Conservation (phyloP, 1,140 invertebrate species). For the Anagrus nilaparvatae region DNA sequence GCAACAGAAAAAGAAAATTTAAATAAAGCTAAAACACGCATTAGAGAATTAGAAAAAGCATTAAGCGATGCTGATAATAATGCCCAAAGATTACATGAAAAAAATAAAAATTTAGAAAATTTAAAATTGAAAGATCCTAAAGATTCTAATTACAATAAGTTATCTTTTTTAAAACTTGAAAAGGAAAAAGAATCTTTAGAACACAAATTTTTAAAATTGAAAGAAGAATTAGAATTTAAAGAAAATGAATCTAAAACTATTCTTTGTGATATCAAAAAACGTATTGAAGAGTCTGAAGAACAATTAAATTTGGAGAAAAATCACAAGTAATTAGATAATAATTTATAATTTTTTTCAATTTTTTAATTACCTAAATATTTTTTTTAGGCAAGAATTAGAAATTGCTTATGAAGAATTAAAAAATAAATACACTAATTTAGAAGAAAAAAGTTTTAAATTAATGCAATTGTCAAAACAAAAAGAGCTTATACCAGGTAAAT, state of each 20-base stretch:
- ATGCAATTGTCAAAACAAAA: not conserved
- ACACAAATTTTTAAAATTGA: conserved; percentile 20
- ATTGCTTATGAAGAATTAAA: conserved; percentile 13
- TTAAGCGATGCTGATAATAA: too few relatives aligned
- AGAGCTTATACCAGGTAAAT: too few relatives aligned
- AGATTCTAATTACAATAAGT: conserved; percentile 10
- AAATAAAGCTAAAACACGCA: not conserved
- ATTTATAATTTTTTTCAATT: too few relatives aligned
- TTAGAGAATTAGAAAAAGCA: not conserved
- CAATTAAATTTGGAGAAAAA: conserved; percentile 15
- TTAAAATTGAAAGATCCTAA: conserved; percentile 4
- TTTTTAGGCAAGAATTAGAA: conserved; percentile 17
- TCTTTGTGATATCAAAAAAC: conserved; percentile 16
- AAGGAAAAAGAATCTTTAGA: not conserved
- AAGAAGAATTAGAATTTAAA: conserved; percentile 19
- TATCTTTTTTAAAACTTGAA: conserved; percentile 15
- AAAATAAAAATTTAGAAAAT: not conserved
- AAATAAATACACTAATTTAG: conserved; percentile 16
- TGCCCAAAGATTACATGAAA: too few relatives aligned
- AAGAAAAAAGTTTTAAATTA: conserved; percentile 16
- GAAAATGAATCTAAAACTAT: conserved; percentile 16
- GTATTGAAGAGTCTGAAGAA: conserved; percentile 8
- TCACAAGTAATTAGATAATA: conserved; percentile 17
- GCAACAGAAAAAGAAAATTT: too few relatives aligned
- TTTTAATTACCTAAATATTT: conserved; percentile 4